Percentiles rank a stretch among this genome's conserved stretches.
Conservation (phyloP, 2,797 vertebrate genomes). For the Xiphorhynchus erythropygius region DNA sequence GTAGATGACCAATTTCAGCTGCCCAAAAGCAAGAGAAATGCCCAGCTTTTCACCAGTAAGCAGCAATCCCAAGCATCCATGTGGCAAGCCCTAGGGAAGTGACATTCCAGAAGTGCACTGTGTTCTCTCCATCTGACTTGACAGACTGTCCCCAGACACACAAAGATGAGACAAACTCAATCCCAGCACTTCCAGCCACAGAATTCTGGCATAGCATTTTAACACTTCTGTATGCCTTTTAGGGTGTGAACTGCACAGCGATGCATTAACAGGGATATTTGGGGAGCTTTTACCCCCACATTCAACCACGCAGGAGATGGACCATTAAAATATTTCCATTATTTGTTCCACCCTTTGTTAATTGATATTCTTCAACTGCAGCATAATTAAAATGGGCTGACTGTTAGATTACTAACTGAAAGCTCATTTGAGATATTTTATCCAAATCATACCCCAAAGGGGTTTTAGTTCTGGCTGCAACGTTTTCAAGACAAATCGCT, state of each 20-base stretch:
- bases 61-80: background rate
- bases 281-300: background rate
- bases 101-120: background rate
- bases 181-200: background rate
- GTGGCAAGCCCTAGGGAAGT: background rate
- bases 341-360: slow-evolving; percentile 9
- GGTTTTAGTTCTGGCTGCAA: background rate
- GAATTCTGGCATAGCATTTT: background rate
- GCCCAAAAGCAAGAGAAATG: background rate
- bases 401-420: background rate
- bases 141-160: background rate
- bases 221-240: background rate
- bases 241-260: background rate
- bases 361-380: background rate
- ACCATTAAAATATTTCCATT: background rate
- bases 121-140: rapidly evolving
- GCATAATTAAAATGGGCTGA: background rate
- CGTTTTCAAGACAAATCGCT: slow-evolving; percentile 6
- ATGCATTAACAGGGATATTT: background rate
- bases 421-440: background rate
- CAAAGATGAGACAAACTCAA: background rate
- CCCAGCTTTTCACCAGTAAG: background rate
- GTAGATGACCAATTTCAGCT: background rate
- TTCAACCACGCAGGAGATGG: background rate
- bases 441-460: background rate